Conservation (phyloP, 2,888 invertebrate genomes). For the Hemistola chrysoprasaria region DNA sequence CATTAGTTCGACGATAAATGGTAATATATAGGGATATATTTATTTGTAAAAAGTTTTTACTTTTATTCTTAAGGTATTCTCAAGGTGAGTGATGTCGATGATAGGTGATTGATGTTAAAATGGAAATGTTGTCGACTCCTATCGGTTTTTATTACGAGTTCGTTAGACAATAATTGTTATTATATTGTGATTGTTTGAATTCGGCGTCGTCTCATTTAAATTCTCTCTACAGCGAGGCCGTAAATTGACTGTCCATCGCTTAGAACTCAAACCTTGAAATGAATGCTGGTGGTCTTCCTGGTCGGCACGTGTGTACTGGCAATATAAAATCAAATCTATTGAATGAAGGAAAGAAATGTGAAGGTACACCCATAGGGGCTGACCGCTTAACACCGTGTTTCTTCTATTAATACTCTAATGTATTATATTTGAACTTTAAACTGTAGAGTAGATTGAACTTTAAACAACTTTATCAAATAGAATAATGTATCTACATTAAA, state of each 20-base stretch:
- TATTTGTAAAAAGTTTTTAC: too few relatives aligned
- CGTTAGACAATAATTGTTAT: conserved; percentile 45
- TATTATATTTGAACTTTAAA: too few relatives aligned
- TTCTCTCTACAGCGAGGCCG: conserved; percentile 45
- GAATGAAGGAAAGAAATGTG: conserved; percentile 19
- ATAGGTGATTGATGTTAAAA: conserved; percentile 11
- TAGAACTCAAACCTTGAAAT: conserved; percentile 25
- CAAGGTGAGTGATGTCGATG: too few relatives aligned
- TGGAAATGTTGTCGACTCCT: conserved; percentile 39
- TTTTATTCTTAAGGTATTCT: too few relatives aligned
- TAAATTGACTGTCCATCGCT: conserved; percentile 60
- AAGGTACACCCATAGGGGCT: conserved; percentile 20
- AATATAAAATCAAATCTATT: conserved; percentile 27
- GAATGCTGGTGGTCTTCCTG: conserved; percentile 25
- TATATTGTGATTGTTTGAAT: conserved; percentile 50
- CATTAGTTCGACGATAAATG: too few relatives aligned
- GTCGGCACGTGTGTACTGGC: conserved; percentile 30
- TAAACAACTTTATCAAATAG: conserved; percentile 6
- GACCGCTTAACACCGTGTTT: conserved; percentile 3
- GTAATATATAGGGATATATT: too few relatives aligned
- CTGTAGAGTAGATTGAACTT: neutral
- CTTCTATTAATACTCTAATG: conserved; percentile 8
- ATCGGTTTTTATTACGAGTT: conserved; percentile 36
- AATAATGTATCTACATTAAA: conserved; percentile 2
- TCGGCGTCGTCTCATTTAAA: conserved; percentile 56